Conservation (phyloP, 2,888 invertebrate genomes). For the Sphaerophoria rueppellii region DNA sequence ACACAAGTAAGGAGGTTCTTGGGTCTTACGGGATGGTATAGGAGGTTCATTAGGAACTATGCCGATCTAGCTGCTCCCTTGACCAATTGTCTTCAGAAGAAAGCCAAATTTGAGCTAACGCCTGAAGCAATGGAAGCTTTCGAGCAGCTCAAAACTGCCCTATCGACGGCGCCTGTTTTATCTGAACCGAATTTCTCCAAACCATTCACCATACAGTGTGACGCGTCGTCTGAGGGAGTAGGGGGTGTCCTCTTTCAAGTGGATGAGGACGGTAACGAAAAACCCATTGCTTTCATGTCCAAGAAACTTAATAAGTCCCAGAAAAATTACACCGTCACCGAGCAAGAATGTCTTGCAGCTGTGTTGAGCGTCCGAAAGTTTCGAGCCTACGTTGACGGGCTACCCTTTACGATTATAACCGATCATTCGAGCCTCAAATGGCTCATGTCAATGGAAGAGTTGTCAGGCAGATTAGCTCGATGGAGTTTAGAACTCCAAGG, state of each 20-base stretch:
- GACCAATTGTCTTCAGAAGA: neutral
- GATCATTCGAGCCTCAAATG: neutral
- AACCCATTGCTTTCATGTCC: too few relatives aligned
- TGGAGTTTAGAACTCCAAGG: too few relatives aligned
- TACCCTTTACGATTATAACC: neutral
- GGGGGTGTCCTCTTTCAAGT: constrained; percentile 7
- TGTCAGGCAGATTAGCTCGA: too few relatives aligned
- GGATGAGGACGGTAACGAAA: neutral
- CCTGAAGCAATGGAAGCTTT: too few relatives aligned
- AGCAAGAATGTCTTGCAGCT: too few relatives aligned
- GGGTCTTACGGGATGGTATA: constrained; percentile 1
- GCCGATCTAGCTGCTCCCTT: neutral
- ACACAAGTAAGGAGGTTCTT: constrained; percentile 1
- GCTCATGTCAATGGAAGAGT: neutral
- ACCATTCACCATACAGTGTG: too few relatives aligned
- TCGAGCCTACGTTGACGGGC: too few relatives aligned
- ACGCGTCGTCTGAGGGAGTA: neutral
- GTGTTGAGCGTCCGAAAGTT: neutral
- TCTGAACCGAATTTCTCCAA: too few relatives aligned
- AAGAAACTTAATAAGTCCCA: constrained; percentile 7
- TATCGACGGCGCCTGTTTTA: too few relatives aligned
- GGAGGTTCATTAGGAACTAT: neutral
- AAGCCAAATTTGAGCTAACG: too few relatives aligned
- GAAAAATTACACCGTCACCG: neutral
- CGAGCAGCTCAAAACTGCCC: too few relatives aligned